These are phyloP conservation scores for Brachionus rubens DNA, from an alignment of 1,140 invertebrate species.

Conservation along the genomic window DNA sequence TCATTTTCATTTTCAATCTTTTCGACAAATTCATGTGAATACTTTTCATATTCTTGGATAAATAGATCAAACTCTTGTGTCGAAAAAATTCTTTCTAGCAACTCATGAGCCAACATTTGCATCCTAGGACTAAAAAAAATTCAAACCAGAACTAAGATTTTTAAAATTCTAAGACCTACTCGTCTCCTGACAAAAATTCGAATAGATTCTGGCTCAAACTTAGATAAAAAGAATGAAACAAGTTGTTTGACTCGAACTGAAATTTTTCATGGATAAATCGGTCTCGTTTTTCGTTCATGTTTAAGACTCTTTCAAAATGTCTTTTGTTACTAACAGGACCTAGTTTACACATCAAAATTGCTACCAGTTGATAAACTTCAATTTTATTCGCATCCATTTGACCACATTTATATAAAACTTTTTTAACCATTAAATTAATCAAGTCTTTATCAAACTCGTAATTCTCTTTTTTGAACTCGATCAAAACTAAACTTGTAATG, in stretches of 20 bases:
- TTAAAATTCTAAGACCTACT: background rate
- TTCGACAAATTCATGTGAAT: background rate
- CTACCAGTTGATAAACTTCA: background rate
- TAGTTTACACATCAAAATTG: background rate
- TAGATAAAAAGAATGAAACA: slow-evolving; percentile 6
- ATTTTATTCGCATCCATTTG: background rate
- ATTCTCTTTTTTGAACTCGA: background rate
- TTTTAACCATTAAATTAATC: background rate
- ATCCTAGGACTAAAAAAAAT: background rate
- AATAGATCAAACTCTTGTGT: background rate
- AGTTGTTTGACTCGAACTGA: background rate
- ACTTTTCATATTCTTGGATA: background rate
- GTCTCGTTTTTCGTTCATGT: background rate
- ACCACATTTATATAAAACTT: background rate
- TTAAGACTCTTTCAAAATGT: background rate
- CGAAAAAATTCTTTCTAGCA: background rate
- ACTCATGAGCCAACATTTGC: background rate
- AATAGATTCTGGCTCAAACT: background rate
- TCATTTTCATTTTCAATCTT: background rate
- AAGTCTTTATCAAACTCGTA: background rate
- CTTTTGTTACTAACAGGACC: background rate
- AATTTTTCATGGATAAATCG: background rate
- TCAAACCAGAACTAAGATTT: background rate
- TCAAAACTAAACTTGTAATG: background rate
- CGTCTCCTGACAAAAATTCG: background rate